A percentile compares a stretch with the other conserved stretches of the same genome.
Conservation (phyloP, 2,797 vertebrate genomes). For the Pipistrellus pipistrellus region DNA sequence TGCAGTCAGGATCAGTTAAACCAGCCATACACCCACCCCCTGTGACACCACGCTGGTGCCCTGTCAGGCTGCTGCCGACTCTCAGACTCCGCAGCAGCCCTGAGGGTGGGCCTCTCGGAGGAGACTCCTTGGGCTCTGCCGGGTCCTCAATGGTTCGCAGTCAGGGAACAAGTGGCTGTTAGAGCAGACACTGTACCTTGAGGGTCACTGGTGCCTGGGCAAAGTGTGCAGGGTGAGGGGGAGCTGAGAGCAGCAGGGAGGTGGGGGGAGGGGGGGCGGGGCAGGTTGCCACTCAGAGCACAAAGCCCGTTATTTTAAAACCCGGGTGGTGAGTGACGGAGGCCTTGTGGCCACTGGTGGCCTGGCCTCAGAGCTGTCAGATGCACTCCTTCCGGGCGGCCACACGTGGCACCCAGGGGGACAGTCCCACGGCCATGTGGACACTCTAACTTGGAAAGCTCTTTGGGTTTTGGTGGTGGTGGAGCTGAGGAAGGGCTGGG, state of each 20-base stretch:
- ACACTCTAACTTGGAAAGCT: background rate
- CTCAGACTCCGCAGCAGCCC: background rate
- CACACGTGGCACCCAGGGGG: background rate
- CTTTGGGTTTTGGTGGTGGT: background rate
- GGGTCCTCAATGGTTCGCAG: background rate
- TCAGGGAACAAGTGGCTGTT: background rate
- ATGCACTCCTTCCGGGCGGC: accelerated
- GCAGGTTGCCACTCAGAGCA: background rate
- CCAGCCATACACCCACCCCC: background rate
- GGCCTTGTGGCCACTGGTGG: background rate
- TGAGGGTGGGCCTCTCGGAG: background rate
- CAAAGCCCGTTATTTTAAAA: background rate
- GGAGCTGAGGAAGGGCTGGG: background rate
- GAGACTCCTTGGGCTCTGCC: background rate
- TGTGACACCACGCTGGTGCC: background rate
- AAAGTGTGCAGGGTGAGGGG: background rate
- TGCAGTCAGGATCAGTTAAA: too few relatives aligned
- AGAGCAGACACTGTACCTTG: accelerated
- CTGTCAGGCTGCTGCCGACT: too few relatives aligned
- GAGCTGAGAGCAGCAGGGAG: background rate
- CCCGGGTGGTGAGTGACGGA: background rate
- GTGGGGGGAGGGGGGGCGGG: accelerated
- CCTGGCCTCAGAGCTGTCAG: background rate
- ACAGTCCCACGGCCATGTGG: accelerated
- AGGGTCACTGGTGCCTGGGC: background rate